Conservation (phyloP, 2,888 invertebrate species). For the Perithous albicinctus region DNA sequence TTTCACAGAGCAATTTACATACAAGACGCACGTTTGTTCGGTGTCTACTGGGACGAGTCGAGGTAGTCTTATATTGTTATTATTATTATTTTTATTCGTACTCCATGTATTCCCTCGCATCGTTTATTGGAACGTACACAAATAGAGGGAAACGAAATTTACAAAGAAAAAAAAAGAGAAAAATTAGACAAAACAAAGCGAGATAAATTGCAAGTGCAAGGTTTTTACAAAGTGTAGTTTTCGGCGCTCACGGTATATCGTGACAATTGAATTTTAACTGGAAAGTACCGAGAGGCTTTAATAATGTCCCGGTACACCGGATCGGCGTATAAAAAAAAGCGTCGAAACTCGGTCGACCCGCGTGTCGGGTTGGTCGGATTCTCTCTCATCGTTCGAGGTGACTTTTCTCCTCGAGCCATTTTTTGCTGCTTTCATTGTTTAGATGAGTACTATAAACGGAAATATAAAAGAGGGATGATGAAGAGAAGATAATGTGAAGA, state of each 20-base stretch:
- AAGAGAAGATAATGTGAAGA: conserved; percentile 39
- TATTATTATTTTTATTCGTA: conserved; percentile 41
- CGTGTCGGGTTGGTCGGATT: conserved; percentile 59
- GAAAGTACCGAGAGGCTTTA: conserved; percentile 22
- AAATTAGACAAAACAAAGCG: too few relatives aligned
- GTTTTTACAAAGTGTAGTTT: conserved; percentile 70
- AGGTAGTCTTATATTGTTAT: conserved; percentile 34
- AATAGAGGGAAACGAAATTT: conserved; percentile 19
- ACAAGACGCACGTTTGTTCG: conserved; percentile 55
- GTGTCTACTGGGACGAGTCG: conserved; percentile 40
- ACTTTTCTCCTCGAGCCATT: conserved; percentile 77
- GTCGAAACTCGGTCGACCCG: conserved; percentile 36
- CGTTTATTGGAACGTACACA: conserved; percentile 59
- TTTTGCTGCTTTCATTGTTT: conserved; percentile 83
- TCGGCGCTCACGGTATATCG: conserved; percentile 60
- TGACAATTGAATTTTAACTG: conserved; percentile 7
- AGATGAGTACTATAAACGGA: conserved; percentile 80
- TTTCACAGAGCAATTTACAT: conserved; percentile 65
- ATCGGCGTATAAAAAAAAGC: conserved; percentile 43
- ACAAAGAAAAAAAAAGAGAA: conserved; percentile 12
- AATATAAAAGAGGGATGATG: conserved; percentile 59
- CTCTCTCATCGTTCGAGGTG: conserved; percentile 70
- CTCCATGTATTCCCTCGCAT: conserved; percentile 60
- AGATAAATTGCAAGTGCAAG: conserved; percentile 54
- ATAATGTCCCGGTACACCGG: conserved; percentile 57